Base-by-base conservation (phyloP, 2,113 vertebrate genomes). In the Penelope pileata region DNA sequence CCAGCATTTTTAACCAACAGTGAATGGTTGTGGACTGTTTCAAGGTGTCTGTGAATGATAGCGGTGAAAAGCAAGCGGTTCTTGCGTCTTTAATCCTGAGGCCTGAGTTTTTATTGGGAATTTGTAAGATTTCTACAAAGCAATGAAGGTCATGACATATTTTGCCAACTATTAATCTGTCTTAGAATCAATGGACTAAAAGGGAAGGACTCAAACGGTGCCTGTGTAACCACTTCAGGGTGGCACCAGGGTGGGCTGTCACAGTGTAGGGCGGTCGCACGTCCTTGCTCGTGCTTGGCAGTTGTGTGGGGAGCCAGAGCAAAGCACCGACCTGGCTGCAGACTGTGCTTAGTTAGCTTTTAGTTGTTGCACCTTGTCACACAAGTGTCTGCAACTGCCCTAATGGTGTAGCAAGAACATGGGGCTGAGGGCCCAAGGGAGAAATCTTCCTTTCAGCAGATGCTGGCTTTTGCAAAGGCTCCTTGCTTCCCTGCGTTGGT, bases 1-100 rank as follows among this genome's bases (percentile, higher is more conserved):
- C 22, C 81, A 92, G 34, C 56, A 51, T 87, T 91, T 89, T 68
- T 38, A 76, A 76, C 2, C 8, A 81, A 16, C 7, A 1, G 12
- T n/a, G 62, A 87, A 36, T 51, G 70, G 40, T 6, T 85, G 70
- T 79, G 70, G 66, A 11, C 38, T 64, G 26, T 66, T 94, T 82
- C 62, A 79, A 76, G 94, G 40, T 0, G 0, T 30, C 73, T 58
- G n/a, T 77, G 83, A 90, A 77, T 23, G 59, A 29, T 16, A 59
- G n/a, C 68, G 87, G 58, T 67, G 85, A 73, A 93, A 91, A 93
- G 8, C 27, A 45, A 83, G 36, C 27, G 6, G 4, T 30, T 91
- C 56, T 78, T 82, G 62, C 64, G 48, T 24, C 82, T 69, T 45
- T 84, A 84, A 51, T 50, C n/a, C 62, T 36, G 30, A 9, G 18